Percentiles rank a stretch among this genome's conserved stretches.
Evolutionary conservation across 2,888 invertebrate species (phyloP).

Genomic region (Leptothorax acervorum): DNA sequence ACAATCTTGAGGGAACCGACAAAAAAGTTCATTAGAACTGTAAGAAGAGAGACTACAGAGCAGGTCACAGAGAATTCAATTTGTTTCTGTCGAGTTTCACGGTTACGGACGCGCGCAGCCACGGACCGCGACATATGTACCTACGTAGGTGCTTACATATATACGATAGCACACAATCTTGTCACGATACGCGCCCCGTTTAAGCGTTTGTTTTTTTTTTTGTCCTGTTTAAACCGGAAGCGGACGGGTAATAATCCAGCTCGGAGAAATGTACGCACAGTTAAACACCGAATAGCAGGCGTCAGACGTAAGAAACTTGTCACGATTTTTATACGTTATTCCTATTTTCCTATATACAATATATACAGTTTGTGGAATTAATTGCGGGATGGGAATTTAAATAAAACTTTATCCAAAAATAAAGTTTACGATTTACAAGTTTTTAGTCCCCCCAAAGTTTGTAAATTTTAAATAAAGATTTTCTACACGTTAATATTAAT

Average conservation of each 20-base stretch:
- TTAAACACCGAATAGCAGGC: conserved; percentile 15
- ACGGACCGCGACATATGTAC: conserved; percentile 6
- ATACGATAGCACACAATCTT: conserved; percentile 2
- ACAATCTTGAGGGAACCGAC: background rate
- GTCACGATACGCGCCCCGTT: conserved; percentile 24
- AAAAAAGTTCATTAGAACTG: background rate
- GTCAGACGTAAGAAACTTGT: background rate
- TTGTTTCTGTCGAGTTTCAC: conserved; percentile 27
- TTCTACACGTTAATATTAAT: conserved; percentile 1
- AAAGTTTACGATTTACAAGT: background rate
- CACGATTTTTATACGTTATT: background rate
- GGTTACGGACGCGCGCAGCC: background rate
- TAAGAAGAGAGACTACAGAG: background rate
- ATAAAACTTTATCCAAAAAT: background rate
- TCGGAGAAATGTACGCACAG: background rate
- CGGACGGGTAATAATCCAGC: background rate
- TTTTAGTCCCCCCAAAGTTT: background rate
- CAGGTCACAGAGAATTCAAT: background rate
- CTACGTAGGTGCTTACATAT: background rate
- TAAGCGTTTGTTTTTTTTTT: conserved; percentile 12
- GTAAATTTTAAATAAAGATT: background rate
- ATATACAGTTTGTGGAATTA: background rate
- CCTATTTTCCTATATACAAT: background rate
- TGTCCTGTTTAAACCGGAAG: conserved; percentile 25
- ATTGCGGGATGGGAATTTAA: background rate